Evolutionary conservation across 2,113 vertebrate species (phyloP).

Genomic region (Neotoma lepida): DNA sequence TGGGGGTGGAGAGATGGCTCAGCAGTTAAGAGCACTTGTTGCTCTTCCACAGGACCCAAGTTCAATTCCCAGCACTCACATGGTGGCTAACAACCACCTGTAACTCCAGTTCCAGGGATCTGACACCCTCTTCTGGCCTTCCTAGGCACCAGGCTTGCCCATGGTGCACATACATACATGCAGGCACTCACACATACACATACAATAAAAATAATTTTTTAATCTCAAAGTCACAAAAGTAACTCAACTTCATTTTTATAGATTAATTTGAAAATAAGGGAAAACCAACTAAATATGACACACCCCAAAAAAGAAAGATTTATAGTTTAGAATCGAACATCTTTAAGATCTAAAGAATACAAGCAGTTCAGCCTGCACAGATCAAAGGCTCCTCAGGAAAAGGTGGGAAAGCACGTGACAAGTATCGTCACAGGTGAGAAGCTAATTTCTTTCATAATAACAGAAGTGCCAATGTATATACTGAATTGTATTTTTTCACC

Average conservation of each 20-base stretch:
- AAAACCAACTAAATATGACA: background rate
- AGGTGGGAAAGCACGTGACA: background rate
- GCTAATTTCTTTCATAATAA: background rate
- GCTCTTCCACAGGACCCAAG: background rate
- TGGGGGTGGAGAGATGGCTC: background rate
- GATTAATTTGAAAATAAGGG: constrained; percentile 18
- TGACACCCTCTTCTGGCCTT: background rate
- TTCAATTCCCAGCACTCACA: background rate
- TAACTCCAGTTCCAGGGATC: background rate
- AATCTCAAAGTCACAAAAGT: constrained; percentile 26
- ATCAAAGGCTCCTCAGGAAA: background rate
- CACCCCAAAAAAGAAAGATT: background rate
- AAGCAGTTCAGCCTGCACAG: background rate
- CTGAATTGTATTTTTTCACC: background rate
- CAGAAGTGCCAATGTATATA: background rate
- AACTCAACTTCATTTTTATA: background rate
- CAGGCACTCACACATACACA: background rate
- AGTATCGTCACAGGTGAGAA: background rate
- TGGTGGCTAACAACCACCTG: background rate
- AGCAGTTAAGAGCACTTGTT: background rate
- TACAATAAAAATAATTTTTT: background rate
- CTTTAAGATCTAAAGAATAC: background rate
- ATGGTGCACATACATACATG: background rate
- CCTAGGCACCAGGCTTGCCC: background rate
- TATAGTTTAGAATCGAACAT: background rate